Evolutionary conservation across 2,888 invertebrate genomes (phyloP), one percentile per base, ranked within the genome.

Genomic region (Cantharis rufa): DNA sequence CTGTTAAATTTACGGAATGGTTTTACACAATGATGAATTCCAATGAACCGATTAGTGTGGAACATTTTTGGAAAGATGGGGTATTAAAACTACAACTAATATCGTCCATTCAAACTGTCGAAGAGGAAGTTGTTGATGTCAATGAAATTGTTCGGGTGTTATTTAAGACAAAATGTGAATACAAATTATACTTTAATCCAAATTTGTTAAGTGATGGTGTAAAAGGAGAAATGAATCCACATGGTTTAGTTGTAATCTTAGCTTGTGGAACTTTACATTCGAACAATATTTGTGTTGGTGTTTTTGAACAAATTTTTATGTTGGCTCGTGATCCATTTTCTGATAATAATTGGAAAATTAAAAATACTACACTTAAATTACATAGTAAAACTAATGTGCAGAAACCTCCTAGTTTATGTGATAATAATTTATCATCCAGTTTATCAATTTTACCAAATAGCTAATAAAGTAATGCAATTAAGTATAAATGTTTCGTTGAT

Each of bases 341-440:
- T 27, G 88, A 90, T n/a, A 92, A 93, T 83, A 92, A 92, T 83
- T 94, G 92, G 92, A 93, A 92, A 86, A 90, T 93, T 18, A 93
- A 92, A 84, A 90, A 88, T n/a, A 89, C 90, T 10, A 88, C 90
- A 81, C 83, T 91, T 18, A 83, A 88, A 77, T 84, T 91, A 62
- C 86, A 86, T 69, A 89, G 89, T 81, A 83, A 84, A 79, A 81
- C 72, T 75, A 82, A 80, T 32, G 82, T 85, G 15, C 75, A 80
- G 5, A 27, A 27, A 3, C 75, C 72, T n/a, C 81, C 81, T 66
- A 74, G 27, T n/a, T 79, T 80, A 68, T 77, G 70, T 76, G 79
- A 80, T 71, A 72, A 63, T 68, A 74, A 72, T 71, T 72, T 81
- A 72, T 79, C 80, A 48, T 64, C 62, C 16, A 72, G 70, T 62